Percentiles rank a stretch among this genome's conserved stretches.
phyloP scores from a whole-genome alignment of 2,797 vertebrate genomes.

The Tachyglossus aculeatus region DNA sequence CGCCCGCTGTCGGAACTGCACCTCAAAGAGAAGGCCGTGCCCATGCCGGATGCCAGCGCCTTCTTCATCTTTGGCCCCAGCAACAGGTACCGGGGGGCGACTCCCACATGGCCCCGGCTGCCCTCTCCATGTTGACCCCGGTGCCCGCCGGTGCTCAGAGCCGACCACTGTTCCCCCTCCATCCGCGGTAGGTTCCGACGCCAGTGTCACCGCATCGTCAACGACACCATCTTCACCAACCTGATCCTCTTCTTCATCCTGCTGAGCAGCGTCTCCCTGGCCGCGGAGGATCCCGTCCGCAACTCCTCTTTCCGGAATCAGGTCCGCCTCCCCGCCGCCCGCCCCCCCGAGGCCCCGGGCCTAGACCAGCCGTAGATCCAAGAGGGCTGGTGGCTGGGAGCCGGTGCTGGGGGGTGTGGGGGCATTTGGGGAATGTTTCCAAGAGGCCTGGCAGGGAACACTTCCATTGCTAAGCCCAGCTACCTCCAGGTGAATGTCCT shows the following conservation, averaged over 20 bases:
- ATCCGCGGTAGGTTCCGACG: slow-evolving; percentile 86
- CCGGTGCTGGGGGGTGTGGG: no score
- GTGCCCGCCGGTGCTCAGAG: slow-evolving; percentile 1
- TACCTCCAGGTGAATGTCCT: no score
- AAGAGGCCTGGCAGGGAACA: no score
- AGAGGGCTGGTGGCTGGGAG: neutral
- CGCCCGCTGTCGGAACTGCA: slow-evolving; percentile 94
- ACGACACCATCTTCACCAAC: slow-evolving; percentile 99
- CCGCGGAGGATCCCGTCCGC: slow-evolving; percentile 94
- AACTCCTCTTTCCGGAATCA: slow-evolving; percentile 93
- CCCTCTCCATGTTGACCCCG: no score
- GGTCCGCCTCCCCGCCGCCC: slow-evolving; percentile 71
- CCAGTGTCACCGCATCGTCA: slow-evolving; percentile 96
- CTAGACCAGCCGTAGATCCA: neutral
- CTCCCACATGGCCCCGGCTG: neutral
- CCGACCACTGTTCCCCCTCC: neutral
- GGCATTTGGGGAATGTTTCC: no score
- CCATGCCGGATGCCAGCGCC: slow-evolving; percentile 95
- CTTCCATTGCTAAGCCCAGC: no score
- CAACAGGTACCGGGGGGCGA: slow-evolving; percentile 83
- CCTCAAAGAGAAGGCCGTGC: slow-evolving; percentile 95
- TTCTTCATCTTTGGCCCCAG: slow-evolving; percentile 95
- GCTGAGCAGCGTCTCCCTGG: slow-evolving; percentile 97
- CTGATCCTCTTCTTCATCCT: slow-evolving; percentile 99
- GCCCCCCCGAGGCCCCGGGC: neutral